Conservation (phyloP, 2,797 vertebrate genomes). For the Siniperca obscura region DNA sequence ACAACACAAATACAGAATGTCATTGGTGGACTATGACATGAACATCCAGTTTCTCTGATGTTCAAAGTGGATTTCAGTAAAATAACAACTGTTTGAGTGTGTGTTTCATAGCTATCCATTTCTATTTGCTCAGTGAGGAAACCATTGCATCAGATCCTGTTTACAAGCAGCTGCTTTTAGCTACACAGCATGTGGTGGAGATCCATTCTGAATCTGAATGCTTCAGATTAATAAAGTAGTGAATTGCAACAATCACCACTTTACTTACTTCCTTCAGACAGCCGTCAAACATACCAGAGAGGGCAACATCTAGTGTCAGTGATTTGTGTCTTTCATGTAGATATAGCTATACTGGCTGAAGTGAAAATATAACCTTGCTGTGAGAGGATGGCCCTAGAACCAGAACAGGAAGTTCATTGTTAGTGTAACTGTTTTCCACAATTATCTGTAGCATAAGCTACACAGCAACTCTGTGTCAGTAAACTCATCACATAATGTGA, state of each 20-base stretch:
- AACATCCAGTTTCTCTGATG: conserved; percentile 22
- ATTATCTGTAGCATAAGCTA: too few species aligned
- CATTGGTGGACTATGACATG: neutral
- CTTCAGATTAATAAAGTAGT: conserved; percentile 20
- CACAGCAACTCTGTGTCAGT: neutral
- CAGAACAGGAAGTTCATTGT: too few species aligned
- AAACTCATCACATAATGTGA: neutral
- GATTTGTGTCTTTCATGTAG: neutral
- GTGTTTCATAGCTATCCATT: conserved; percentile 31
- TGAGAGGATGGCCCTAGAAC: neutral
- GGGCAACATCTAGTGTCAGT: neutral
- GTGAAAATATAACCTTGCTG: conserved; percentile 7
- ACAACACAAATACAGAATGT: neutral
- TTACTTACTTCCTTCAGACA: conserved; percentile 11
- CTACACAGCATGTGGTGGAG: conserved; percentile 39
- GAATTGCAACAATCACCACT: conserved; percentile 22
- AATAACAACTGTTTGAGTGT: conserved; percentile 1
- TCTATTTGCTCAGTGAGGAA: conserved; percentile 33
- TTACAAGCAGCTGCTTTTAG: conserved; percentile 38
- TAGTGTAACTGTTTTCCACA: neutral
- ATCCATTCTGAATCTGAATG: conserved; percentile 1
- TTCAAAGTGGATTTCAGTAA: conserved; percentile 22
- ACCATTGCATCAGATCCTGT: conserved; percentile 62
- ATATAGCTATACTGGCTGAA: conserved; percentile 14
- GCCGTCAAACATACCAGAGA: neutral